These are phyloP conservation scores for Lepidochrysops patricia DNA, from an alignment of 2,888 invertebrate species.

Conservation along the genomic window DNA sequence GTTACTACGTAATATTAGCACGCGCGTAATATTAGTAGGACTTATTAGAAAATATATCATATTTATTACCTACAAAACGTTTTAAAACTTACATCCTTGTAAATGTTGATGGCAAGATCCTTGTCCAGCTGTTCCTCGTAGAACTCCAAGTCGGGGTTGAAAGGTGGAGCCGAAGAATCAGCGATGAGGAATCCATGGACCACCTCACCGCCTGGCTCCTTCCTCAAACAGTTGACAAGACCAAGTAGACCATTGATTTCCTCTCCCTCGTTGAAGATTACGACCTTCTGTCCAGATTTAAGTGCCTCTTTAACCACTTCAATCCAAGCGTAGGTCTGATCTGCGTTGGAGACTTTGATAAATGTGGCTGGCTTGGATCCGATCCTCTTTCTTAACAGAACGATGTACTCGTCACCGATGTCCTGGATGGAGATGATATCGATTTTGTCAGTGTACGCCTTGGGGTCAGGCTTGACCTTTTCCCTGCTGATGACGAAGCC, in stretches of 20 bases:
- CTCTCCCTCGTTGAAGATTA: constrained; percentile 80
- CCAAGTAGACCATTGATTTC: constrained; percentile 87
- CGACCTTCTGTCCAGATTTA: constrained; percentile 63
- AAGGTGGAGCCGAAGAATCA: constrained; percentile 77
- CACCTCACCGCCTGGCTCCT: constrained; percentile 82
- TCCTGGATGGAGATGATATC: constrained; percentile 66
- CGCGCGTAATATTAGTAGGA: too few species aligned
- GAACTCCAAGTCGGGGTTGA: constrained; percentile 77
- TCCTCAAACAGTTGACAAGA: constrained; percentile 89
- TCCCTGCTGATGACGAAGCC: constrained; percentile 78
- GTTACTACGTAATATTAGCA: too few species aligned
- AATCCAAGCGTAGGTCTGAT: constrained; percentile 68
- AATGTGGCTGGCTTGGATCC: constrained; percentile 61
- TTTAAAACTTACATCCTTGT: constrained; percentile 65
- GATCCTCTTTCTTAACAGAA: constrained; percentile 67
- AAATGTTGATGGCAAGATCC: constrained; percentile 87
- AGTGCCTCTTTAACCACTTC: constrained; percentile 60
- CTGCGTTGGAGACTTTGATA: constrained; percentile 52
- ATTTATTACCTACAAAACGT: too few species aligned
- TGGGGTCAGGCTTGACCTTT: constrained; percentile 57
- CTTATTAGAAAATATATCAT: too few species aligned
- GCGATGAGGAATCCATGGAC: constrained; percentile 78
- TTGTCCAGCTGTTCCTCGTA: constrained; percentile 79
- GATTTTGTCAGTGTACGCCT: constrained; percentile 50
- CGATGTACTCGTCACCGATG: constrained; percentile 66